These are phyloP conservation scores for Eilema depressum DNA, from an alignment of 2,888 invertebrate genomes.

Conservation along the genomic window DNA sequence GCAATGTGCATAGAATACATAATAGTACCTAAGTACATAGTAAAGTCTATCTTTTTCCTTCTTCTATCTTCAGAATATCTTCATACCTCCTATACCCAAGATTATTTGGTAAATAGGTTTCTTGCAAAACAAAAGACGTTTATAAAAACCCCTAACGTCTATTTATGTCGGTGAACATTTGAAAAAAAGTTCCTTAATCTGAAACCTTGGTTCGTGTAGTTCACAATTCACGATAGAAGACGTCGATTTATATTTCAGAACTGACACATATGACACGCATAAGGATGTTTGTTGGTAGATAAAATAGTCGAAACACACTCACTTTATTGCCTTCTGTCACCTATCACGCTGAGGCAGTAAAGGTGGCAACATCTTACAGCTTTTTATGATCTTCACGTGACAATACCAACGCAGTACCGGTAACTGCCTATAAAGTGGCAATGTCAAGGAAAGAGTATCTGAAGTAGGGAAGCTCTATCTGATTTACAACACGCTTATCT, in stretches of 20 bases:
- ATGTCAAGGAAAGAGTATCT: conserved; percentile 25
- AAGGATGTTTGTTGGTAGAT: conserved; percentile 24
- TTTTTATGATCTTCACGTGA: conserved; percentile 41
- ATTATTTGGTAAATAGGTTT: too few species aligned
- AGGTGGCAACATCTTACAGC: conserved; percentile 29
- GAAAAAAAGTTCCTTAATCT: background rate
- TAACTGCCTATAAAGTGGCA: conserved; percentile 28
- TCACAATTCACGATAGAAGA: background rate
- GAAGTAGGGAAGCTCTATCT: conserved; percentile 18
- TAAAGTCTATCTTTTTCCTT: too few species aligned
- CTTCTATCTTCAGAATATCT: too few species aligned
- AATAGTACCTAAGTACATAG: too few species aligned
- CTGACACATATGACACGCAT: background rate
- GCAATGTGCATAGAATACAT: too few species aligned
- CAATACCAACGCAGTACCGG: conserved; percentile 32
- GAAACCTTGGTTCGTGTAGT: background rate
- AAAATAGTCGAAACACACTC: conserved; percentile 23
- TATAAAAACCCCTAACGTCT: too few species aligned
- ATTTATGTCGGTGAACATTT: too few species aligned
- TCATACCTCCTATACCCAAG: too few species aligned
- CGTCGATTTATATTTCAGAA: background rate
- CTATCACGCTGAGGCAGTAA: conserved; percentile 45
- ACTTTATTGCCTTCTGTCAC: conserved; percentile 39
- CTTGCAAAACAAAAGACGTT: too few species aligned
- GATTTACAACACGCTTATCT: background rate